Conservation (phyloP, 1,140 invertebrate species). For the Heliconius himera region DNA sequence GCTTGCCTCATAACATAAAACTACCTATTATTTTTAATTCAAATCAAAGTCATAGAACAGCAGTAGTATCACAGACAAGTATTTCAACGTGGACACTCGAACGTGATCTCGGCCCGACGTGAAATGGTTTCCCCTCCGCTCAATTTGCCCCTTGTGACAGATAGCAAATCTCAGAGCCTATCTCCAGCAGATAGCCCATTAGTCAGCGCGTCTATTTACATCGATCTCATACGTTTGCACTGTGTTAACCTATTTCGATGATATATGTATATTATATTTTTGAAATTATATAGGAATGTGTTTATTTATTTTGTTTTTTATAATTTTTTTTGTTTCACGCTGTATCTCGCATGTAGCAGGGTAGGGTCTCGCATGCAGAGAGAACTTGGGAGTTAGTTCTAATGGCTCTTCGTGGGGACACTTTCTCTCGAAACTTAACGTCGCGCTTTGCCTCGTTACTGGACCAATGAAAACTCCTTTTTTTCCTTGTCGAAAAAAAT, state of each 20-base stretch:
- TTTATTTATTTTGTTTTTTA: neutral
- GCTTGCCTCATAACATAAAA: too few relatives aligned
- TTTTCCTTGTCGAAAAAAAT: too few relatives aligned
- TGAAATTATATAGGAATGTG: neutral
- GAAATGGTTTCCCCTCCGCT: neutral
- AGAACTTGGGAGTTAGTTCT: too few relatives aligned
- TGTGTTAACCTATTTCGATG: neutral
- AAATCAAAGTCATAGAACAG: neutral
- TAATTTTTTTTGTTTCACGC: too few relatives aligned
- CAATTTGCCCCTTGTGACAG: conserved; percentile 6
- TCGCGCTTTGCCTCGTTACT: too few relatives aligned
- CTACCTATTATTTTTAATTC: neutral
- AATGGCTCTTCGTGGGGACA: too few relatives aligned
- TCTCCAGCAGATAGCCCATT: neutral
- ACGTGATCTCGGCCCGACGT: neutral
- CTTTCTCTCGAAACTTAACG: too few relatives aligned
- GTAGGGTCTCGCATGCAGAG: too few relatives aligned
- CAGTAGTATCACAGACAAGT: neutral
- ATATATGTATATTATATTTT: neutral
- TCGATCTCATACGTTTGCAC: neutral
- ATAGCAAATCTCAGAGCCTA: conserved; percentile 8
- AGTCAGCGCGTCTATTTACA: neutral
- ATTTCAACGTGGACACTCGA: neutral
- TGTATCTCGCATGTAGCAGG: too few relatives aligned
- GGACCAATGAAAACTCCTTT: too few relatives aligned